Evolutionary conservation across 2,113 vertebrate genomes (phyloP).

Genomic region (Pedionomus torquatus): DNA sequence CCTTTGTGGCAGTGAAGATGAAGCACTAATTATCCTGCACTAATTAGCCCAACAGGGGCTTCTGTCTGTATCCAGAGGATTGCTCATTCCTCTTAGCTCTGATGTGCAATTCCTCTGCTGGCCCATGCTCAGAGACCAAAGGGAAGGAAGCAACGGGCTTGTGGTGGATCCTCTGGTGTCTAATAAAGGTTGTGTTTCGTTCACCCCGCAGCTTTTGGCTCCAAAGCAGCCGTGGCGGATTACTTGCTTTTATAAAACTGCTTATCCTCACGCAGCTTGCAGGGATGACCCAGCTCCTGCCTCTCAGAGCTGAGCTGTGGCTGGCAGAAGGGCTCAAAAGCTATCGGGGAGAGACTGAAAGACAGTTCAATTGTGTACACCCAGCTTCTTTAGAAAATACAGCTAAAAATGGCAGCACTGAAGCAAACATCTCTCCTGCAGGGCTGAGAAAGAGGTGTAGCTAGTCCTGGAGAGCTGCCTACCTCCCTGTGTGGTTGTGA

Average conservation of each 20-base stretch:
- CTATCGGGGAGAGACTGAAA: neutral
- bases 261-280: neutral
- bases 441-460: neutral
- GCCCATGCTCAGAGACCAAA: accelerated
- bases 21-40: neutral
- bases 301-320: neutral
- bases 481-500: neutral
- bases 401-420: neutral
- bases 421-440: neutral
- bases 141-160: neutral
- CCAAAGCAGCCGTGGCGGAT: neutral
- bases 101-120: neutral
- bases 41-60: neutral
- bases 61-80: neutral
- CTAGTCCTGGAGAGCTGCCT: neutral
- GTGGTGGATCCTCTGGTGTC: neutral
- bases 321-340: neutral
- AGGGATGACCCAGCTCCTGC: neutral
- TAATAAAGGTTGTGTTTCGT: neutral
- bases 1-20: neutral
- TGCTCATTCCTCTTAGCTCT: neutral
- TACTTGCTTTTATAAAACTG: neutral
- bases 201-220: neutral
- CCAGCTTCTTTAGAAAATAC: neutral
- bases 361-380: neutral